Conservation (phyloP, 2,113 vertebrate species). For the Numida meleagris region DNA sequence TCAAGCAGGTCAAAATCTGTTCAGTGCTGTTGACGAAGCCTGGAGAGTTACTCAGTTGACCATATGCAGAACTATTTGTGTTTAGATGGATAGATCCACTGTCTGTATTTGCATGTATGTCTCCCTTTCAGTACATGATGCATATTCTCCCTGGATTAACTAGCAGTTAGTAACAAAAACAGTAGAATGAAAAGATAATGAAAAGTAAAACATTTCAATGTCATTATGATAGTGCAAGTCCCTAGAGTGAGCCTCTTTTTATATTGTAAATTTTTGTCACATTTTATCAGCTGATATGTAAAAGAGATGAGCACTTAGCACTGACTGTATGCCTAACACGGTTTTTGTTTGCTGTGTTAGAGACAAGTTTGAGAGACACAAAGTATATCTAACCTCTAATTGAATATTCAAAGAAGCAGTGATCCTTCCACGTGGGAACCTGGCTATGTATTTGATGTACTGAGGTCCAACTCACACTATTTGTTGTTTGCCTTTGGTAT, state of each 20-base stretch:
- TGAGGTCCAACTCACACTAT: background rate
- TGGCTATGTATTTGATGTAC: background rate
- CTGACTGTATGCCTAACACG: background rate
- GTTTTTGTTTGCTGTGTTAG: background rate
- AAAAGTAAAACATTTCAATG: background rate
- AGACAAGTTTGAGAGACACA: background rate
- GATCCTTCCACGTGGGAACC: background rate
- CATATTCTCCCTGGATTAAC: background rate
- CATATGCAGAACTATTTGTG: background rate
- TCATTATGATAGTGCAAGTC: background rate
- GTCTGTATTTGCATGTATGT: background rate
- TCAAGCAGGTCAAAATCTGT: background rate
- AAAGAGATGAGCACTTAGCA: background rate
- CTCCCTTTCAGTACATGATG: background rate
- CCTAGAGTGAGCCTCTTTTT: background rate
- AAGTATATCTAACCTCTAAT: background rate
- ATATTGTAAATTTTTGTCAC: background rate
- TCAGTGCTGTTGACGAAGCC: background rate
- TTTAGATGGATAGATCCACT: background rate
- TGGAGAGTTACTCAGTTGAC: background rate
- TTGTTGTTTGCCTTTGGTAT: background rate
- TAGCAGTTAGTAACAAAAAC: background rate
- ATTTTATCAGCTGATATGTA: background rate
- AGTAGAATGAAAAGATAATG: background rate
- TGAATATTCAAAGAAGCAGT: background rate